These are phyloP conservation scores for Colletes gigas DNA, from an alignment of 1,140 invertebrate genomes.

Conservation along the genomic window DNA sequence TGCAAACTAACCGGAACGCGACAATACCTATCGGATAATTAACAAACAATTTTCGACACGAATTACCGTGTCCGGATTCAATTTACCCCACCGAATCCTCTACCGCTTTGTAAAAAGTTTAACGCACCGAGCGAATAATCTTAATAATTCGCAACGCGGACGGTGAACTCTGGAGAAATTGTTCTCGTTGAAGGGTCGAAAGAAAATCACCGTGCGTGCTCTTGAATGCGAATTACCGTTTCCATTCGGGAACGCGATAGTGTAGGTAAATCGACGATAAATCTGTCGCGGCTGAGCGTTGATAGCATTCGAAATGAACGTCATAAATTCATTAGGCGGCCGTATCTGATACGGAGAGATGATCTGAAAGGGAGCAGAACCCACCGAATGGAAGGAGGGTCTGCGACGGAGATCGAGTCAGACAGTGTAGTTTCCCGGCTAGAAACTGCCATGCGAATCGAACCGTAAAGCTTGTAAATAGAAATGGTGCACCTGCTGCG, in stretches of 20 bases:
- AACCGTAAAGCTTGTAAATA: neutral
- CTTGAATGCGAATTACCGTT: conserved; percentile 43
- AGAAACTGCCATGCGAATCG: conserved; percentile 12
- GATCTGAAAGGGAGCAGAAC: conserved; percentile 39
- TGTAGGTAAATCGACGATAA: conserved; percentile 61
- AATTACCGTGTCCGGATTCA: too few relatives aligned
- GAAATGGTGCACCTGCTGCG: too few relatives aligned
- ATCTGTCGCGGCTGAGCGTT: conserved; percentile 56
- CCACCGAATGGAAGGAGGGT: conserved; percentile 17
- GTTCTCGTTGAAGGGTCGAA: conserved; percentile 23
- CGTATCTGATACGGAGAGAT: conserved; percentile 57
- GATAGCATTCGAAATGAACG: conserved; percentile 60
- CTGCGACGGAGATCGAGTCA: neutral
- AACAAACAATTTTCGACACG: too few relatives aligned
- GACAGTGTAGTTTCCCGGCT: conserved; percentile 24
- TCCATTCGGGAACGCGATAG: conserved; percentile 25
- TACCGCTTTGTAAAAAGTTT: too few relatives aligned
- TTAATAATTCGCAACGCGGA: too few relatives aligned
- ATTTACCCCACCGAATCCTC: too few relatives aligned
- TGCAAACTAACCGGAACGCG: too few relatives aligned
- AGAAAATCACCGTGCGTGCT: conserved; percentile 34
- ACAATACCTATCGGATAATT: too few relatives aligned
- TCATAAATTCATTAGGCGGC: conserved; percentile 64
- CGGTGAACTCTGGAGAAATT: neutral
- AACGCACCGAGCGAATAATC: too few relatives aligned